Percentiles rank a stretch among this genome's conserved stretches.
Evolutionary conservation across 2,797 vertebrate species (phyloP).

Genomic region (Cirrhinus mrigala): DNA sequence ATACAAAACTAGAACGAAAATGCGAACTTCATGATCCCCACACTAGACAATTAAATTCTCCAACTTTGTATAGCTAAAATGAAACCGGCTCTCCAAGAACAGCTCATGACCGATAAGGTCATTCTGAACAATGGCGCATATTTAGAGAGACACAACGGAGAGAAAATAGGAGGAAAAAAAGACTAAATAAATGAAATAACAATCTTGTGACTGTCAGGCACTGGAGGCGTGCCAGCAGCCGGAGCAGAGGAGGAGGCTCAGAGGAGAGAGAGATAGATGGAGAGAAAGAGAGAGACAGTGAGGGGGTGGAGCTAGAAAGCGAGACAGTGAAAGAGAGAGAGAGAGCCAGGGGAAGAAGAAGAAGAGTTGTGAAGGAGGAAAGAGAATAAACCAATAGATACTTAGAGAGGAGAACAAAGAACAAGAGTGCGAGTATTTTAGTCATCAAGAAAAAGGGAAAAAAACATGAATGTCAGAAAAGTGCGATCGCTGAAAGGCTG

Average conservation of each 20-base stretch:
- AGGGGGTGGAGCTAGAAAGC: constrained; percentile 2
- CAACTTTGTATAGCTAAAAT: not conserved
- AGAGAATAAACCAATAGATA: constrained; percentile 30
- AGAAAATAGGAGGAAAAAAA: constrained; percentile 45
- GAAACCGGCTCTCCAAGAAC: not conserved
- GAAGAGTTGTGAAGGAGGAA: not conserved
- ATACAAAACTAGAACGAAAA: constrained; percentile 9
- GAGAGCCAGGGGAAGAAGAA: constrained; percentile 12
- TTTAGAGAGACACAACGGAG: constrained; percentile 28
- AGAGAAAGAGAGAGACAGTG: not conserved
- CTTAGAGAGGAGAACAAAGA: constrained; percentile 13
- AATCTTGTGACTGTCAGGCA: constrained; percentile 61
- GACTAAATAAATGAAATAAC: constrained; percentile 59
- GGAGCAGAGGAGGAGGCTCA: constrained; percentile 27
- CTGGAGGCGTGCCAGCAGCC: constrained; percentile 49
- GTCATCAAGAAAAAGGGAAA: not conserved
- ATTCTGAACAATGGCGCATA: constrained; percentile 38
- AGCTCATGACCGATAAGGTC: constrained; percentile 19
- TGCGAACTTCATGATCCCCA: not conserved
- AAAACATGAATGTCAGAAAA: constrained; percentile 46
- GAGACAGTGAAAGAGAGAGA: not conserved
- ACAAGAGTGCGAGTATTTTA: constrained; percentile 18
- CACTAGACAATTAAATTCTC: constrained; percentile 4
- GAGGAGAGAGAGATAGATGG: not conserved
- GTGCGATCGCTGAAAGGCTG: constrained; percentile 22